phyloP scores from a whole-genome alignment of 1,140 invertebrate species.

The Leptopilina clavipes region DNA sequence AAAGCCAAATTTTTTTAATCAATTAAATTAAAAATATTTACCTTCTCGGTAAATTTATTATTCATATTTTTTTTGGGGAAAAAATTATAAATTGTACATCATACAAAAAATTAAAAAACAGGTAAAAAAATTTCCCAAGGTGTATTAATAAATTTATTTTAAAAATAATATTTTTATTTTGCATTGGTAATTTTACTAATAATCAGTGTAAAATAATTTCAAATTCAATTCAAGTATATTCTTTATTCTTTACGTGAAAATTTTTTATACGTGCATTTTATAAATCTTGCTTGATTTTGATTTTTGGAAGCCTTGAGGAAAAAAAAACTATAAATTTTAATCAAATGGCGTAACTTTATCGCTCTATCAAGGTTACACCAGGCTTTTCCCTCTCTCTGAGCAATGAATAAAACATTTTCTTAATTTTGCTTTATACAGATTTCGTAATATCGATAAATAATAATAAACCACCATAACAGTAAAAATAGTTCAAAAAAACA shows the following conservation, averaged over 20 bases:
- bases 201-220: background rate
- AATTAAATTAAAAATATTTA: too few relatives aligned
- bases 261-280: background rate
- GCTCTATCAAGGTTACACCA: background rate
- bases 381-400: background rate
- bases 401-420: constrained; percentile 7
- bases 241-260: background rate
- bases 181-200: too few relatives aligned
- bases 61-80: too few relatives aligned
- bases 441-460: background rate
- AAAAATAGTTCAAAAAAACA: background rate
- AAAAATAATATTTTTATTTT: too few relatives aligned
- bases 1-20: too few relatives aligned
- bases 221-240: background rate
- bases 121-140: too few relatives aligned
- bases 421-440: background rate
- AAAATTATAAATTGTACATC: too few relatives aligned
- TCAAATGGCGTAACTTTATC: constrained; percentile 17
- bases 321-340: constrained; percentile 6
- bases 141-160: too few relatives aligned
- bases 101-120: too few relatives aligned
- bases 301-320: background rate
- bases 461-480: background rate
- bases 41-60: too few relatives aligned
- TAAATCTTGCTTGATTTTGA: background rate